These are phyloP conservation scores for Calameuta filiformis DNA, from an alignment of 2,888 invertebrate genomes.

Conservation along the genomic window DNA sequence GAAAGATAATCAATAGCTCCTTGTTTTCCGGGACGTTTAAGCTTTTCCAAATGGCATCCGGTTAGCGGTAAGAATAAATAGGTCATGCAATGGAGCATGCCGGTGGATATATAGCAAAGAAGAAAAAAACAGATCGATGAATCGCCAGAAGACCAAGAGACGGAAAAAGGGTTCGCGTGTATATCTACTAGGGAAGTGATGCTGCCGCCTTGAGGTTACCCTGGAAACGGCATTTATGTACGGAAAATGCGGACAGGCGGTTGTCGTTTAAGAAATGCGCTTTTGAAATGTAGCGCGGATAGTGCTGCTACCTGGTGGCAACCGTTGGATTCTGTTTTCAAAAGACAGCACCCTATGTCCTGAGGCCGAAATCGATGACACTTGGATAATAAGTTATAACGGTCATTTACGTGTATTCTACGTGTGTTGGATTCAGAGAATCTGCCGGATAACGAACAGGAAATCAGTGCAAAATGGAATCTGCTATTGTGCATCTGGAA, in stretches of 20 bases:
- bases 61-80: background rate
- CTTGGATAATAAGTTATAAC: background rate
- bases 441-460: background rate
- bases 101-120: background rate
- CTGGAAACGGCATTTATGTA: background rate
- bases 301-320: background rate
- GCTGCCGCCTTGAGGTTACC: background rate
- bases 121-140: background rate
- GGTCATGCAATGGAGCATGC: background rate
- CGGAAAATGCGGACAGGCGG: background rate
- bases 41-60: background rate
- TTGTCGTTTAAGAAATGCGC: background rate
- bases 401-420: background rate
- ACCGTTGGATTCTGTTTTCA: background rate
- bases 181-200: background rate
- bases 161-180: background rate
- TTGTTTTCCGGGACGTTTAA: background rate
- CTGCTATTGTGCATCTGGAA: conserved; percentile 55
- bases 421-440: background rate
- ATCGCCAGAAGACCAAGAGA: background rate
- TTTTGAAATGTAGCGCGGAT: background rate
- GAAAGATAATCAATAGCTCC: background rate
- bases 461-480: conserved; percentile 44
- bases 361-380: background rate
- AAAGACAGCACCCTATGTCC: background rate